A percentile compares a stretch with the other conserved stretches of the same genome.
phyloP scores from a whole-genome alignment of 2,797 vertebrate genomes.

The Coreius guichenoti region DNA sequence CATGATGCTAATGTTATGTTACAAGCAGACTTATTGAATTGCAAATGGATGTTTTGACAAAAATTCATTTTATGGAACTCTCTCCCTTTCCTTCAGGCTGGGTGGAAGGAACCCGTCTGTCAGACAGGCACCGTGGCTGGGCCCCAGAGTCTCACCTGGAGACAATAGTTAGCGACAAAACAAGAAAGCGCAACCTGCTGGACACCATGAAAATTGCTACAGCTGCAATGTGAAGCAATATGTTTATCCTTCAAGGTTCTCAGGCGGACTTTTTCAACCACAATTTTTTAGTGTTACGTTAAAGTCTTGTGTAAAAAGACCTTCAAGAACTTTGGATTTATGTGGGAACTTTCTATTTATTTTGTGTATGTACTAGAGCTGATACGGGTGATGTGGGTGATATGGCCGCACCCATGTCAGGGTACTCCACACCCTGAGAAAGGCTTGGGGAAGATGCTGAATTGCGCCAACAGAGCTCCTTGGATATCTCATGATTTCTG shows the following conservation, averaged over 20 bases:
- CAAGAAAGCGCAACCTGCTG: conserved; percentile 86
- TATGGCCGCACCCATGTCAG: not conserved
- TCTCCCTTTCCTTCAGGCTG: conserved; percentile 79
- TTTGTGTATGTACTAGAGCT: not conserved
- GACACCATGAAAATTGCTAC: conserved; percentile 91
- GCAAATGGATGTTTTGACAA: not conserved
- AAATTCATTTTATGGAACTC: not conserved
- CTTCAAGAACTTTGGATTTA: not conserved
- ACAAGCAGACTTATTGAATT: not conserved
- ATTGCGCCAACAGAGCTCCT: not conserved
- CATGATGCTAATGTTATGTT: not conserved
- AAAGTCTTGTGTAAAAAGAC: not conserved
- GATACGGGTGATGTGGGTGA: conserved; percentile 1
- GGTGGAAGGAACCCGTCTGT: conserved; percentile 90
- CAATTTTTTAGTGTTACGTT: not conserved
- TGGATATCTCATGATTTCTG: not conserved
- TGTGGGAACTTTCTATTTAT: conserved; percentile 27
- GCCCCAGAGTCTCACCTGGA: conserved; percentile 87
- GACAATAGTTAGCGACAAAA: conserved; percentile 82
- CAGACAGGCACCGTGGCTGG: conserved; percentile 92
- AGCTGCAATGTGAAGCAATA: conserved; percentile 73
- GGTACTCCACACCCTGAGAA: not conserved
- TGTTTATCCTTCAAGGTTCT: not conserved
- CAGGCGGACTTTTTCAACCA: not conserved
- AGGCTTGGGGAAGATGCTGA: not conserved